Percentiles rank a stretch among this genome's conserved stretches.
Evolutionary conservation across 2,113 vertebrate species (phyloP).

Genomic region (Thymallus thymallus): DNA sequence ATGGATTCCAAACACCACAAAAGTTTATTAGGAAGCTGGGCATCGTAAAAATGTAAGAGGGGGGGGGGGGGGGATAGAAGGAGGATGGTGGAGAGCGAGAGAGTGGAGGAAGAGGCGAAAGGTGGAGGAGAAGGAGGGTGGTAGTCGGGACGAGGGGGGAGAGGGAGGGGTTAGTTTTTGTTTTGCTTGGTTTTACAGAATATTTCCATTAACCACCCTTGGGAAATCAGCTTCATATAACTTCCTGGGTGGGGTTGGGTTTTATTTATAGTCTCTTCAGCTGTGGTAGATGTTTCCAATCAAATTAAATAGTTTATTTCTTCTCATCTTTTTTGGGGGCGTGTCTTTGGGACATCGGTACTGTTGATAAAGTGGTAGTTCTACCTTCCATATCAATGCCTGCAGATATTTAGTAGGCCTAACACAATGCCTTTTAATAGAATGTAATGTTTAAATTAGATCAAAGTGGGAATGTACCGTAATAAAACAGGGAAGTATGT

Average conservation of each 20-base stretch:
- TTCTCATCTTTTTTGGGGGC: conserved; percentile 7
- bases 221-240: conserved; percentile 14
- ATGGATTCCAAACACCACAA: conserved; percentile 79
- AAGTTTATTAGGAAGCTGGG: conserved; percentile 77
- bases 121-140: neutral
- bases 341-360: conserved; percentile 1
- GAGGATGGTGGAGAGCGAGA: conserved; percentile 12
- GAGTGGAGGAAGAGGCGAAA: neutral
- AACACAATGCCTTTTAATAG: conserved; percentile 2
- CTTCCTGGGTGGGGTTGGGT: neutral
- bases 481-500: conserved; percentile 17
- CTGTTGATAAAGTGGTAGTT: neutral
- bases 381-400: neutral
- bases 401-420: neutral
- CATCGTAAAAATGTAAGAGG: conserved; percentile 61
- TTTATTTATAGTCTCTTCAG: conserved; percentile 43
- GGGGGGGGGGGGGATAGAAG: conserved; percentile 54
- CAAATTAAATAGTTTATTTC: conserved; percentile 5
- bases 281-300: conserved; percentile 15
- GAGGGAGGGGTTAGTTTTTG: conserved; percentile 22
- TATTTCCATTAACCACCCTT: conserved; percentile 37
- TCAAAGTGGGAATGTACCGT: conserved; percentile 10
- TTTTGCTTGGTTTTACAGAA: conserved; percentile 50
- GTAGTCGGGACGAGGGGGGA: neutral
- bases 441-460: conserved; percentile 10